These are phyloP conservation scores for Drosophila ficusphila DNA, from an alignment of 1,140 invertebrate genomes.

Conservation along the genomic window DNA sequence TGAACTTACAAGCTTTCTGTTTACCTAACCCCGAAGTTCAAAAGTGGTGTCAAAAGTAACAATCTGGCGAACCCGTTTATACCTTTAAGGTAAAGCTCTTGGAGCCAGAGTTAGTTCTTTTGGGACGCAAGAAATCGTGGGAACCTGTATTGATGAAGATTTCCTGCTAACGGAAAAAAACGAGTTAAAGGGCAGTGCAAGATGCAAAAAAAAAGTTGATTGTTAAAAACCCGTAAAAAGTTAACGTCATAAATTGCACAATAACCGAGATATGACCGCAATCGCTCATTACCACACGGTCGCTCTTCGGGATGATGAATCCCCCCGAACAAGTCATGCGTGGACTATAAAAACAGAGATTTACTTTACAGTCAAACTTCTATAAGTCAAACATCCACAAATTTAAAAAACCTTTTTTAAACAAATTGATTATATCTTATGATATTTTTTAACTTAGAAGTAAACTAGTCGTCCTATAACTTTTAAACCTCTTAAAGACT, in stretches of 20 bases:
- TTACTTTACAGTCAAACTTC: slow-evolving; percentile 4
- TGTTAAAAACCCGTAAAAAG: slow-evolving; percentile 38
- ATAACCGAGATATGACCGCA: slow-evolving; percentile 34
- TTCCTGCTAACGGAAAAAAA: slow-evolving; percentile 19
- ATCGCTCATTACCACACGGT: slow-evolving; percentile 55
- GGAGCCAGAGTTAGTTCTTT: slow-evolving; percentile 1
- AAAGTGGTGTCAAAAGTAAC: slow-evolving; percentile 1
- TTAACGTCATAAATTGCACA: slow-evolving; percentile 62
- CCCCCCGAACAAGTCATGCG: slow-evolving; percentile 42
- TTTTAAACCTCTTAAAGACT: background rate
- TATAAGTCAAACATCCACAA: background rate
- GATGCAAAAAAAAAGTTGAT: slow-evolving; percentile 14
- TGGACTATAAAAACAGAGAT: slow-evolving; percentile 30
- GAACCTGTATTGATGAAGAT: slow-evolving; percentile 35
- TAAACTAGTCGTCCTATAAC: too few species aligned
- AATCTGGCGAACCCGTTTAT: slow-evolving; percentile 6
- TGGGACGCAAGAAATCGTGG: slow-evolving; percentile 19
- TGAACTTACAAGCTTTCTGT: slow-evolving; percentile 19
- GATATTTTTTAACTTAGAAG: too few species aligned
- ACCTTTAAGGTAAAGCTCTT: background rate
- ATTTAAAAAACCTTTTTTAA: too few species aligned
- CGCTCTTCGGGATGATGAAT: slow-evolving; percentile 43
- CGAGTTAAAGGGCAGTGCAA: slow-evolving; percentile 4
- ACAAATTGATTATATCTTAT: too few species aligned
- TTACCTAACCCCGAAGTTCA: slow-evolving; percentile 10